Base-by-base conservation (phyloP, 37 sponge, comb jelly and placozoan species). In the Crambe crambe region DNA sequence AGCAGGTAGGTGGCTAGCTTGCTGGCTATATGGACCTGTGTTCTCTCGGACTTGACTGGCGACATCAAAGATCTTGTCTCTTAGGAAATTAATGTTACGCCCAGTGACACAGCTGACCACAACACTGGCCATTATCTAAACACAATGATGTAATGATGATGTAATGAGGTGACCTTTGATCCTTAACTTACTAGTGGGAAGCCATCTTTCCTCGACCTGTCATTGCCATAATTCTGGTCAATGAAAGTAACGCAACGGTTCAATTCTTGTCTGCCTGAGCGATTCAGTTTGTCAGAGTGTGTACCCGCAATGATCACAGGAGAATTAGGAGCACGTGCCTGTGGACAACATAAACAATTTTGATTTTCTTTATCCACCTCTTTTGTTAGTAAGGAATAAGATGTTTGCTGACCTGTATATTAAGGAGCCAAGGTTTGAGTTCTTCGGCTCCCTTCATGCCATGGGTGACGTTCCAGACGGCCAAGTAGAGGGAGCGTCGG, bases 291-390 rank as follows among this genome's bases (percentile, higher is more conserved):
- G 70, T 92, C 93, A 41, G 47, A 56, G 61, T 92, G 93, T 0
- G 89, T 92, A 6, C 90, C 93, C 2, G 89, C 90, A 59, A 92
- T 89, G 59, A 89, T 79, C 9, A 93, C 94, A 30, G 94, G 87
- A 43, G 94, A 81, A 63, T 81, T 61, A 18, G 85, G 86, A 10
- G 89, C 93, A 22, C 89, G 89, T 23, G 92, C 92, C 92, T 92
- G 51, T 15, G 51, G n/a, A n/a, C n/a, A n/a, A n/a, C n/a, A n/a
- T n/a, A n/a, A n/a, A n/a, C n/a, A n/a, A n/a, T n/a, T n/a, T n/a
- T n/a, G n/a, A n/a, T n/a, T n/a, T n/a, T n/a, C n/a, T n/a, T n/a
- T n/a, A n/a, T n/a, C n/a, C n/a, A n/a, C n/a, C n/a, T n/a, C n/a
- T n/a, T n/a, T n/a, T n/a, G n/a, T n/a, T n/a, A n/a, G n/a, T n/a